A percentile compares a stretch with the other conserved stretches of the same genome.
Evolutionary conservation across 2,113 vertebrate genomes (phyloP).

Genomic region (Scalopus aquaticus): DNA sequence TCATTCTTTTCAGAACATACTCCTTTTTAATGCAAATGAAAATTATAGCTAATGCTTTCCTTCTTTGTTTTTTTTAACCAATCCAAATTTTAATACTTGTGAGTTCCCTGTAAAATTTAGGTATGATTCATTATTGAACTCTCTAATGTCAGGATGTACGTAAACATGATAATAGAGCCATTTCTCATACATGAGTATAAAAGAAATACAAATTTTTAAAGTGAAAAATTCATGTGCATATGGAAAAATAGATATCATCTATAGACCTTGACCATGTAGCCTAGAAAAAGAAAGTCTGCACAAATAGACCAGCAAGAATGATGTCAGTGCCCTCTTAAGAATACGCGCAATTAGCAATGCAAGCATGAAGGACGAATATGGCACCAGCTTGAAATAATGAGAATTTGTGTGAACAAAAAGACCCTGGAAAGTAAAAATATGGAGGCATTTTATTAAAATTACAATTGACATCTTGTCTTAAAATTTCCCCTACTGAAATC

Average conservation of each 20-base stretch:
- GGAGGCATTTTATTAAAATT: neutral
- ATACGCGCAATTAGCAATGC: neutral
- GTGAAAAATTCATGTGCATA: neutral
- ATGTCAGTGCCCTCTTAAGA: neutral
- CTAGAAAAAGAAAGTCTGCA: neutral
- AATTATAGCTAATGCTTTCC: conserved; percentile 65
- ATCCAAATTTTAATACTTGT: conserved; percentile 66
- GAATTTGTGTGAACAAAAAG: neutral
- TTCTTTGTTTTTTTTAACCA: conserved; percentile 65
- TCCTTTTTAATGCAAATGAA: conserved; percentile 71
- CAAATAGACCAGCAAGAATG: neutral
- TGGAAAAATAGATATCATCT: neutral
- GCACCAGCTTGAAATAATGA: neutral
- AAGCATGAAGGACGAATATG: neutral
- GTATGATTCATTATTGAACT: conserved; percentile 61
- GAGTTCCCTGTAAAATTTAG: conserved; percentile 68
- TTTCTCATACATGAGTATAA: conserved; percentile 78
- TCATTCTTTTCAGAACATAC: conserved; percentile 63
- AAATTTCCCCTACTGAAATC: neutral
- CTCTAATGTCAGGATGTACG: conserved; percentile 53
- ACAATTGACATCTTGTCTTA: neutral
- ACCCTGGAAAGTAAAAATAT: neutral
- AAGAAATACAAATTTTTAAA: conserved; percentile 80
- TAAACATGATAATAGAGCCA: conserved; percentile 66
- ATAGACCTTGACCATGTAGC: neutral